phyloP scores from a whole-genome alignment of 2,797 vertebrate genomes.

The Pipistrellus kuhlii region DNA sequence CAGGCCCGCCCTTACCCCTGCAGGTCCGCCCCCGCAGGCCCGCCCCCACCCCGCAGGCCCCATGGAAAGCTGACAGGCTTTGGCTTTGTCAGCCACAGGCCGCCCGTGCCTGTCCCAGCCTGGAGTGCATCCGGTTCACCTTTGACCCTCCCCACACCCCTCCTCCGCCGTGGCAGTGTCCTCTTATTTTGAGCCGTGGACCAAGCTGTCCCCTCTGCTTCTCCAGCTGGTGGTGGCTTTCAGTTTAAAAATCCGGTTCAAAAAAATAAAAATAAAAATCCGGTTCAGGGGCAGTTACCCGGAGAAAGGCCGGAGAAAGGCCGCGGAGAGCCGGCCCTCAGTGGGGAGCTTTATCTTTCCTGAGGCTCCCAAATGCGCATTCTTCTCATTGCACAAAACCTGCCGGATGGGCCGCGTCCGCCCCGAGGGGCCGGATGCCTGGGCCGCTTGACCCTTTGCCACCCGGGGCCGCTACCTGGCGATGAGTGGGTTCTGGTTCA shows the following conservation, averaged over 20 bases:
- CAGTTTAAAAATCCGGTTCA: slow-evolving; percentile 72
- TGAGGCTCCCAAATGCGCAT: background rate
- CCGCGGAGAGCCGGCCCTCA: background rate
- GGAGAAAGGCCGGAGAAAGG: no score
- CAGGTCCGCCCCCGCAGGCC: no score
- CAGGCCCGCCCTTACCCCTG: background rate
- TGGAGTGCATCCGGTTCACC: background rate
- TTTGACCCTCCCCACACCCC: background rate
- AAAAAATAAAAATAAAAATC: background rate
- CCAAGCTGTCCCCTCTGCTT: fast-evolving
- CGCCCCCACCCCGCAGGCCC: background rate
- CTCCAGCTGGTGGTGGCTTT: background rate
- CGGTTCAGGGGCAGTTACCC: background rate
- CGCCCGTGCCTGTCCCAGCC: fast-evolving
- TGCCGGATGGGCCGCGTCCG: fast-evolving
- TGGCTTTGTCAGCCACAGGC: background rate
- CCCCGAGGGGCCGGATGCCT: background rate
- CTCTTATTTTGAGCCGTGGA: background rate
- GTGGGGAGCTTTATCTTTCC: background rate
- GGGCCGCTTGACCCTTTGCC: background rate
- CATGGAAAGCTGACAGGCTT: background rate
- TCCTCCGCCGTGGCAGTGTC: fast-evolving
- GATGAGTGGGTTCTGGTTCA: background rate
- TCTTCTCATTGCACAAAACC: background rate
- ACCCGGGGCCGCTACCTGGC: fast-evolving